Percentiles rank a stretch among this genome's conserved stretches.
Evolutionary conservation across 1,140 invertebrate species (phyloP).

Genomic region (Eupristina koningsbergeri): DNA sequence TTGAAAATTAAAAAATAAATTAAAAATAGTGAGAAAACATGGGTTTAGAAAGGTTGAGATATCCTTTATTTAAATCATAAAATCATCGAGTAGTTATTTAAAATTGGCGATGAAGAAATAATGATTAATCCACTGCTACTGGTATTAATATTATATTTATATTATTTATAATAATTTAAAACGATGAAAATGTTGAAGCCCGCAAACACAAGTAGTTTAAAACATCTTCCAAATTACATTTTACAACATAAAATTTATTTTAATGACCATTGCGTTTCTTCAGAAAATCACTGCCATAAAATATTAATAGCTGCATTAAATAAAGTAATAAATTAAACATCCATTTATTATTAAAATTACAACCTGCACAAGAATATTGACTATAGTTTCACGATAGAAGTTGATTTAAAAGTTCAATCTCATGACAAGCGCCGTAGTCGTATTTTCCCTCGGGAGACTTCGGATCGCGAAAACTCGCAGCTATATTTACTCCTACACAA

Average conservation of each 20-base stretch:
- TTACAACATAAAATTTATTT: background rate
- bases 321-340: slow-evolving; percentile 12
- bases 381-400: background rate
- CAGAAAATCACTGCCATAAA: background rate
- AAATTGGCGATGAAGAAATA: background rate
- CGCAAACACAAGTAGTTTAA: background rate
- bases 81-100: background rate
- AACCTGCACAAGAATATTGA: background rate
- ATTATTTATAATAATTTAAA: too few species aligned
- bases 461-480: slow-evolving; percentile 57
- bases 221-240: background rate
- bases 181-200: background rate
- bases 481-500: slow-evolving; percentile 33
- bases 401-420: slow-evolving; percentile 64
- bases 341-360: background rate
- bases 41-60: too few species aligned
- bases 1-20: too few species aligned
- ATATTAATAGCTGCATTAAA: background rate
- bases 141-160: too few species aligned
- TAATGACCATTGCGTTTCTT: background rate
- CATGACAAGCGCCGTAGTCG: slow-evolving; percentile 58
- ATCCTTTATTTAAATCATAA: too few species aligned
- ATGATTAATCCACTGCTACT: background rate
- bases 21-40: too few species aligned
- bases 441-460: slow-evolving; percentile 60